These are phyloP conservation scores for Eupithecia dodoneata DNA, from an alignment of 2,888 invertebrate species.

Conservation along the genomic window DNA sequence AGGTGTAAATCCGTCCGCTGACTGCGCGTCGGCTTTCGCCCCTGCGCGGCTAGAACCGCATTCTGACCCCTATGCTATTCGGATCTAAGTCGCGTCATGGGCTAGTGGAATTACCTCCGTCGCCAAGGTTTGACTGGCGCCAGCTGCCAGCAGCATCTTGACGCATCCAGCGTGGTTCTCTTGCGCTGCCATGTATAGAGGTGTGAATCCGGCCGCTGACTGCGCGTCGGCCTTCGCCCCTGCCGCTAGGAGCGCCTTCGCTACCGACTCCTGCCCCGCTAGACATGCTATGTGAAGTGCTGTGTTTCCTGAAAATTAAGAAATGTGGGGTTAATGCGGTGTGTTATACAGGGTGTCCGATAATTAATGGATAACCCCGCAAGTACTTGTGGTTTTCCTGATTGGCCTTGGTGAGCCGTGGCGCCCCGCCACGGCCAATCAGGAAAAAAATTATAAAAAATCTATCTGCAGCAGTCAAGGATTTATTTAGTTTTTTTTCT, in stretches of 20 bases:
- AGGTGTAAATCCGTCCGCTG: constrained; percentile 98
- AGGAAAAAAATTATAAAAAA: no score
- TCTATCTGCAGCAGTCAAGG: no score
- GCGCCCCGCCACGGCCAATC: no score
- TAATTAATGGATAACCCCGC: no score
- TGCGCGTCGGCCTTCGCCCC: constrained; percentile 98
- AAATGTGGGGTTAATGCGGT: background rate
- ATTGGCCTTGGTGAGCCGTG: no score
- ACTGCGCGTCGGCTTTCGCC: constrained; percentile 86
- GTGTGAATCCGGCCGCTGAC: constrained; percentile 98
- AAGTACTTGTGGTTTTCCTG: no score
- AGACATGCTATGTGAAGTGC: constrained; percentile 98
- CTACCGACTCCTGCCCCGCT: constrained; percentile 98
- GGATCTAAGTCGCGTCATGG: background rate
- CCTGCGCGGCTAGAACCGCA: background rate
- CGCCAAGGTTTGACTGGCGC: constrained; percentile 97
- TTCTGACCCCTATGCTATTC: no score
- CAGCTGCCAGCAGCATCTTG: constrained; percentile 94
- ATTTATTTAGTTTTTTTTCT: no score
- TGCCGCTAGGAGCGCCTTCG: constrained; percentile 94
- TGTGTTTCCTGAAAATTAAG: constrained; percentile 85
- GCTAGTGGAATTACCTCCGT: constrained; percentile 90
- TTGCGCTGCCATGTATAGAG: constrained; percentile 99
- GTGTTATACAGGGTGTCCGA: no score
- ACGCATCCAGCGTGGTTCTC: constrained; percentile 98